These are phyloP conservation scores for Acipenser transmontanus DNA, from an alignment of 2,797 vertebrate genomes.

Conservation along the genomic window DNA sequence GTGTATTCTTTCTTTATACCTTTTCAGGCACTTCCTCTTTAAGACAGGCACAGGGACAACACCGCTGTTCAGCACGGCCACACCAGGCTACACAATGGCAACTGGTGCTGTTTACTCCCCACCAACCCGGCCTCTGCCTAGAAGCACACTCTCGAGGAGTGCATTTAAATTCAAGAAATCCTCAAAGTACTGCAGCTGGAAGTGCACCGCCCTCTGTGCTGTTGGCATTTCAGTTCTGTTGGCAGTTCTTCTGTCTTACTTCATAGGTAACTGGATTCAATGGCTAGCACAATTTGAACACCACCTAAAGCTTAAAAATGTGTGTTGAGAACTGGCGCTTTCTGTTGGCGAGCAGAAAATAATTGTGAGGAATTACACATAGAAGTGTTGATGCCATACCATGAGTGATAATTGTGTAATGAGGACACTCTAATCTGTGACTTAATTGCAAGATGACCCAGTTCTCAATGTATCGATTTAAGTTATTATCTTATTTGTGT, in stretches of 20 bases:
- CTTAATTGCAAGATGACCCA: too few species aligned
- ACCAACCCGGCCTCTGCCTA: constrained; percentile 88
- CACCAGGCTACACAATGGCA: constrained; percentile 97
- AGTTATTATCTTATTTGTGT: constrained; percentile 1
- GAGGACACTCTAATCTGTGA: too few species aligned
- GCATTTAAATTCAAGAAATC: constrained; percentile 98
- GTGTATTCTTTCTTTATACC: too few species aligned
- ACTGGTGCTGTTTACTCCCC: constrained; percentile 95
- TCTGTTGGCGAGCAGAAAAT: too few species aligned
- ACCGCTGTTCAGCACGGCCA: constrained; percentile 92
- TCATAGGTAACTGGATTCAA: constrained; percentile 76
- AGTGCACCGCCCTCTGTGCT: constrained; percentile 90
- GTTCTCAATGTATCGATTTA: not conserved
- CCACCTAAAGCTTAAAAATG: not conserved
- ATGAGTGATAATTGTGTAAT: too few species aligned
- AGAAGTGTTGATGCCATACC: too few species aligned
- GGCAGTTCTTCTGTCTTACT: constrained; percentile 91
- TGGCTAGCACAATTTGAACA: not conserved
- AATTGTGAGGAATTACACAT: too few species aligned
- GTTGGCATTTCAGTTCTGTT: constrained; percentile 88
- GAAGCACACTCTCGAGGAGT: constrained; percentile 90
- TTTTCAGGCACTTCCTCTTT: constrained; percentile 92
- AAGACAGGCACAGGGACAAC: constrained; percentile 96
- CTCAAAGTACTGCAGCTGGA: constrained; percentile 95
- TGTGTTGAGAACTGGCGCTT: too few species aligned